A percentile compares a stretch with the other conserved stretches of the same genome.
These are phyloP conservation scores for Otocyon megalotis DNA, from an alignment of 2,113 vertebrate species.

Conservation along the genomic window DNA sequence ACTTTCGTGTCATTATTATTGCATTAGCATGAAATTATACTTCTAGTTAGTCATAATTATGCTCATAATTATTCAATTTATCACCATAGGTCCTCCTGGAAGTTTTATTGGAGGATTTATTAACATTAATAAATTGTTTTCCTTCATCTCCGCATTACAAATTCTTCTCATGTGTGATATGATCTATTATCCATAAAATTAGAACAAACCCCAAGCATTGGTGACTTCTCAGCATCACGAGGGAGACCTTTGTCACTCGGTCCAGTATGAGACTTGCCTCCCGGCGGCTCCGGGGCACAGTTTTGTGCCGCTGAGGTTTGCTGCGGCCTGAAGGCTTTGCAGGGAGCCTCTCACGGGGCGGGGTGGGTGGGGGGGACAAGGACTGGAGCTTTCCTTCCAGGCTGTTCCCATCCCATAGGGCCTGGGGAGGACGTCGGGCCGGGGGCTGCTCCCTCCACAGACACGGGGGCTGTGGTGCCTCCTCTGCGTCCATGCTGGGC, in stretches of 20 bases:
- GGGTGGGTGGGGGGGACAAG: fast-evolving
- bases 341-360: fast-evolving
- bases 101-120: conserved; percentile 90
- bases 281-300: fast-evolving
- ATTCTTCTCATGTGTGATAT: conserved; percentile 88
- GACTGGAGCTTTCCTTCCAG: background rate
- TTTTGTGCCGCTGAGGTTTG: background rate
- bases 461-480: fast-evolving
- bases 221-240: conserved; percentile 64
- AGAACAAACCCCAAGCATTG: conserved; percentile 68
- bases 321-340: fast-evolving
- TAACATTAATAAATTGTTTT: conserved; percentile 93
- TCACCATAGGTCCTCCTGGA: conserved; percentile 90
- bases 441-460: background rate
- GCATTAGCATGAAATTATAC: conserved; percentile 91
- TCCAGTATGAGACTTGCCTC: background rate
- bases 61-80: conserved; percentile 91
- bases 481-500: fast-evolving
- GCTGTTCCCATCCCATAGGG: background rate
- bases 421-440: fast-evolving
- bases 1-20: conserved; percentile 91
- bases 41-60: conserved; percentile 91
- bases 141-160: conserved; percentile 88
- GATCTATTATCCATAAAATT: conserved; percentile 86
- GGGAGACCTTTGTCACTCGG: background rate